Base-by-base conservation (phyloP, 1,140 invertebrate genomes). In the Lamellibrachia luymesi region DNA sequence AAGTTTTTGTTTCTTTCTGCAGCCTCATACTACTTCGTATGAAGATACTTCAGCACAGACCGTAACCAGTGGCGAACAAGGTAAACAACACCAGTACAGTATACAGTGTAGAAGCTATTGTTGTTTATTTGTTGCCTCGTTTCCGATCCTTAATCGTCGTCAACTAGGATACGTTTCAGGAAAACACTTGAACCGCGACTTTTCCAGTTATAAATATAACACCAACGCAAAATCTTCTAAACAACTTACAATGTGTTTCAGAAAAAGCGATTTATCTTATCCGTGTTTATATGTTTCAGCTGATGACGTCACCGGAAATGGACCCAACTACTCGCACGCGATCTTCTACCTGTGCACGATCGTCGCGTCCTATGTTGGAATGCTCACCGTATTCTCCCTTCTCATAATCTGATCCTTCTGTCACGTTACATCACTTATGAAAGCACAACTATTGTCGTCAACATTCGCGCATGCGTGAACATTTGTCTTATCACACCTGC, bases 311-410 rank as follows among this genome's bases (percentile, higher is more conserved):
- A 80, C 64, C 64, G 64, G 64, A 80, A 8, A 80, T 80, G 64
- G 64, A 80, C 17, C 5, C 64, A 17, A 80, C 64, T 17, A 80
- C 17, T 80, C 64, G 64, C 64, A 22, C 64, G 64, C 64, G 13
- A 80, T 80, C 13, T 91, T 91, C 91, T 91, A 91, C 91, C 91
- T 91, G 91, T 91, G 91, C n/a, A 91, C 91, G 13, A 91, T 91
- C 51, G n/a, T 91, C 49, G 91, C 91, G 49, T 50, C 49, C 91
- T 91, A n/a, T 27, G 91, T 91, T 13, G 91, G 91, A 51, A 91
- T 27, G 91, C 2, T 50, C 13, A 50, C 51, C 51, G 51, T 51
- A 4, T 91, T 91, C 91, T 91, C 91, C 4, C n/a, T 91, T 13
- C 91, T 91, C 49, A 13, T 91, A 2, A n/a, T 91, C 13, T 91